Conservation (phyloP, 2,888 invertebrate genomes). For the Hemaris fuciformis region DNA sequence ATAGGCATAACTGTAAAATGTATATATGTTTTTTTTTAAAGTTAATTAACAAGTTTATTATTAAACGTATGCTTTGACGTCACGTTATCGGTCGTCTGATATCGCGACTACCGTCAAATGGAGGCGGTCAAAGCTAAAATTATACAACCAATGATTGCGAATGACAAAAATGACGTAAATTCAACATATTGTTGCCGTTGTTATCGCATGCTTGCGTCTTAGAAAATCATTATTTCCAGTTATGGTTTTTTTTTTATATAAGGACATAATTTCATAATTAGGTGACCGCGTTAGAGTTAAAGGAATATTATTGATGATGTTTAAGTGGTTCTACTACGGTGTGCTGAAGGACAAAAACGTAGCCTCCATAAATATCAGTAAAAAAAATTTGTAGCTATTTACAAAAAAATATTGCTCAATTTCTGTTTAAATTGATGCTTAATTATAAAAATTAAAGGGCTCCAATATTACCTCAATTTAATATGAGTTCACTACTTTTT, state of each 20-base stretch:
- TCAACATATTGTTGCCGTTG: background rate
- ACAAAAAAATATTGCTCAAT: too few relatives aligned
- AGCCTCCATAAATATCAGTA: too few relatives aligned
- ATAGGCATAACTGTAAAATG: background rate
- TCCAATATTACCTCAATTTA: too few relatives aligned
- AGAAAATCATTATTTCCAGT: background rate
- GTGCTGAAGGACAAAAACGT: too few relatives aligned
- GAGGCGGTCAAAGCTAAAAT: background rate
- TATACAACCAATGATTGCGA: background rate
- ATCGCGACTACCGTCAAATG: background rate
- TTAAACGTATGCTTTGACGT: background rate
- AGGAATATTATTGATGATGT: too few relatives aligned
- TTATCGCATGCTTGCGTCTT: background rate
- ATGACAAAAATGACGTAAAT: constrained; percentile 5
- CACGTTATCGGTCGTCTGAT: background rate
- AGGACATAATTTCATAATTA: too few relatives aligned
- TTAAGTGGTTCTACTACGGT: too few relatives aligned
- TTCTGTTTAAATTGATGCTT: too few relatives aligned
- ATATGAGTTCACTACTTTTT: too few relatives aligned
- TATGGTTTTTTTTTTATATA: background rate
- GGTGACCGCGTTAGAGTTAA: too few relatives aligned
- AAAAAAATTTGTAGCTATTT: too few relatives aligned
- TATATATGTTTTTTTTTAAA: background rate
- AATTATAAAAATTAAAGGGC: too few relatives aligned
- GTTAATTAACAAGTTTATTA: background rate